Base-by-base conservation (phyloP, 2,113 vertebrate species). In the Mormyrus iriodes region DNA sequence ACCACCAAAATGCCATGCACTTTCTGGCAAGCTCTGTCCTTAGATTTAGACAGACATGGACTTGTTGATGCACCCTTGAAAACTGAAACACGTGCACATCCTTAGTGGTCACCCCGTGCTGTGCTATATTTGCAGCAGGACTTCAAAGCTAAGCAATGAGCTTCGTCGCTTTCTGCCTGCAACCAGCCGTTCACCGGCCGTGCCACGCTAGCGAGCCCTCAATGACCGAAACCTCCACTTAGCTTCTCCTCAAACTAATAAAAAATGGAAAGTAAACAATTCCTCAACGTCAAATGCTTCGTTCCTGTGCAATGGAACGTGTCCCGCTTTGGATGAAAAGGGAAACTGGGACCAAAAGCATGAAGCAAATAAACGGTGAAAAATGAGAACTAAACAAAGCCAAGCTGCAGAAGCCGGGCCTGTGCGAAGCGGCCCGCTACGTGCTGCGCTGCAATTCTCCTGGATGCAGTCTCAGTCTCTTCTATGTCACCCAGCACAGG, bases 161-260 rank as follows among this genome's bases (percentile, higher is more conserved):
- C 17, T 52, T n/a, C 15, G 3, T 88, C 53, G 8, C 24, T 44
- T 88, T 42, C 39, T 48, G 86, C 35, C 65, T 35, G 10, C 52
- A 58, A 61, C 39, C 55, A 42, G 13, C 49, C 49, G 27, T 44
- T 87, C 19, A 10, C 53, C 86, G 46, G 15, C 48, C 35, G 2
- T n/a, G 53, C 53, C 27, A 0, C 49, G 27, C 46, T 87, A 42
- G 15, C 35, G 3, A 39, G 48, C 6, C 27, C 51, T 86, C 39
- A 53, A 53, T 53, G 27, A 53, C 51, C 51, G 6, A 86, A 35
- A 39, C 49, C n/a, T 51, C 51, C 51, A 53, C 51, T 53, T 55
- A 55, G 55, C 85, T n/a, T 86, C 51, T 86, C 85, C 48, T 19
- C 85, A 51, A 85, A 48, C 44, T 85, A 85, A 49, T 51, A 86